Percentiles rank a stretch among this genome's conserved stretches.
phyloP scores from a whole-genome alignment of 2,888 invertebrate species.

The Stegophylla sp. region DNA sequence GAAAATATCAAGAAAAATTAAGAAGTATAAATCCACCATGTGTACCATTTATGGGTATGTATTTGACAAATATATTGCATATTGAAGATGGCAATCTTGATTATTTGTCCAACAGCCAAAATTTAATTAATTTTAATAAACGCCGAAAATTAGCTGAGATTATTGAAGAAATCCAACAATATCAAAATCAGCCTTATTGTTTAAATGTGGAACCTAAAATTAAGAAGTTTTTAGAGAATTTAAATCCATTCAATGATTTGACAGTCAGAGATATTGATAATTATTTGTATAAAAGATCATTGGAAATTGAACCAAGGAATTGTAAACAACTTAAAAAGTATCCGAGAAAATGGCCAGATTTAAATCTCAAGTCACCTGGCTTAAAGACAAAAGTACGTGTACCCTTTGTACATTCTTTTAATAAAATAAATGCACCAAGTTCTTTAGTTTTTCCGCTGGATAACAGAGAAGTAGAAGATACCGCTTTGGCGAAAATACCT shows the following conservation, averaged over 20 bases:
- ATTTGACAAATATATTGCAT: slow-evolving; percentile 91
- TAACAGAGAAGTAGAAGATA: slow-evolving; percentile 43
- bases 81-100: slow-evolving; percentile 97
- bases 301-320: slow-evolving; percentile 89
- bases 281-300: slow-evolving; percentile 87
- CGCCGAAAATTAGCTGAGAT: slow-evolving; percentile 96
- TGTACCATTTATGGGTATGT: slow-evolving; percentile 90
- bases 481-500: too few species aligned
- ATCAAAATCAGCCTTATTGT: slow-evolving; percentile 98
- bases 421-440: slow-evolving; percentile 45
- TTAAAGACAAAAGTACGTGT: slow-evolving; percentile 73
- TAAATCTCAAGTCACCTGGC: slow-evolving; percentile 86
- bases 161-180: slow-evolving; percentile 97
- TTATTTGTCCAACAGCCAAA: slow-evolving; percentile 72
- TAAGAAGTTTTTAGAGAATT: slow-evolving; percentile 84
- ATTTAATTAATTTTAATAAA: slow-evolving; percentile 95
- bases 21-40: slow-evolving; percentile 98
- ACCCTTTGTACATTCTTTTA: slow-evolving; percentile 39
- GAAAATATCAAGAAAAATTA: slow-evolving; percentile 90
- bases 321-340: slow-evolving; percentile 77
- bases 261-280: slow-evolving; percentile 88
- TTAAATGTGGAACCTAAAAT: slow-evolving; percentile 84
- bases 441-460: slow-evolving; percentile 49
- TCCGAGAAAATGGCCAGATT: slow-evolving; percentile 79
- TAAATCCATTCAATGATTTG: slow-evolving; percentile 86